Percentiles rank a stretch among this genome's conserved stretches.
phyloP scores from a whole-genome alignment of 2,797 vertebrate species.

The Tapera naevia region DNA sequence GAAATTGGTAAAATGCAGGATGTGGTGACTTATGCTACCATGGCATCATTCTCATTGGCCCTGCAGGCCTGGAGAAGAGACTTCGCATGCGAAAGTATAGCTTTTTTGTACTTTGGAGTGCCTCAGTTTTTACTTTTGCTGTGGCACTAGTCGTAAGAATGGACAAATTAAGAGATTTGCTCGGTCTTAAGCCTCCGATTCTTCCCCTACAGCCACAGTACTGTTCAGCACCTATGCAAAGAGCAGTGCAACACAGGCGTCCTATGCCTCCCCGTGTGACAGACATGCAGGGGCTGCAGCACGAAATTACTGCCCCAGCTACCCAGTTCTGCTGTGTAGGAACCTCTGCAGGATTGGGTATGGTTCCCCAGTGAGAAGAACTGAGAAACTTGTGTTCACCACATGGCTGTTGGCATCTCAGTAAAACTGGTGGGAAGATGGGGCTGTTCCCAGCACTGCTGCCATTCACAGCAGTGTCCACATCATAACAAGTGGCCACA shows the following conservation, averaged over 20 bases:
- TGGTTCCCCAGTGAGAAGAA: accelerated
- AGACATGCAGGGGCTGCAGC: background rate
- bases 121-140: background rate
- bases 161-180: background rate
- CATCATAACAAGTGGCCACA: background rate
- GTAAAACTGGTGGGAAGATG: accelerated
- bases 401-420: accelerated
- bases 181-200: background rate
- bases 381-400: background rate
- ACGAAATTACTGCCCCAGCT: background rate
- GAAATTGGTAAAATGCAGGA: background rate
- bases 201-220: background rate
- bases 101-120: background rate
- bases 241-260: background rate
- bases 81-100: background rate
- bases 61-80: background rate
- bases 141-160: background rate
- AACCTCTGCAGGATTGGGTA: background rate
- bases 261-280: accelerated
- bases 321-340: background rate
- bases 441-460: background rate
- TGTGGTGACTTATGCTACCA: background rate
- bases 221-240: background rate
- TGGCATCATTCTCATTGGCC: background rate
- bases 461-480: accelerated